Percentiles rank a stretch among this genome's conserved stretches.
Conservation (phyloP, 2,113 vertebrate genomes). For the Loxodonta africana region DNA sequence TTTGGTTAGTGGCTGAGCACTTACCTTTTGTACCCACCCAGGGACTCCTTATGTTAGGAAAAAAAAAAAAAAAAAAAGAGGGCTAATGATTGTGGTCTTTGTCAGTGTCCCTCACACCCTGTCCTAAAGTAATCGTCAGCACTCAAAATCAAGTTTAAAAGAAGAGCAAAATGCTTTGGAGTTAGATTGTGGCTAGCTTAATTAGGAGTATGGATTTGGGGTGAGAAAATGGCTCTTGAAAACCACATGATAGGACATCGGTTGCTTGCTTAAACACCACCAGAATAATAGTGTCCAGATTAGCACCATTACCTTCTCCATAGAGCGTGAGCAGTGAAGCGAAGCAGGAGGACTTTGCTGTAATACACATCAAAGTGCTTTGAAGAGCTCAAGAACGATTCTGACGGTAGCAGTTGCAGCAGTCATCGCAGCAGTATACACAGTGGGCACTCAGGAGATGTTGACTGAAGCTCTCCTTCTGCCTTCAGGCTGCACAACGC, state of each 20-base stretch:
- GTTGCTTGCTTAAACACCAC: not conserved
- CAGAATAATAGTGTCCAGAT: slow-evolving; percentile 51
- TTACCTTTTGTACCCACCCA: not conserved
- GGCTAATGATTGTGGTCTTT: not conserved
- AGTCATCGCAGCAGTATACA: not conserved
- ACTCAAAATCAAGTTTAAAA: not conserved
- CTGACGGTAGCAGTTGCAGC: rapidly evolving
- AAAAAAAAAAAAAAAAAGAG: not conserved
- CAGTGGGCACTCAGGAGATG: not conserved
- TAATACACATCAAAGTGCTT: not conserved
- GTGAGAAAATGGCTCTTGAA: slow-evolving; percentile 38
- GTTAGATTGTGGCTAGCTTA: not conserved
- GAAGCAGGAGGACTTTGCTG: slow-evolving; percentile 8
- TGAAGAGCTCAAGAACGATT: not conserved
- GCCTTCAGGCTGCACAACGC: slow-evolving; percentile 18
- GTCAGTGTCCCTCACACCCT: not conserved
- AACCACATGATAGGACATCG: not conserved
- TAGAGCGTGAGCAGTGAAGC: not conserved
- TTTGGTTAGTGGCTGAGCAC: not conserved
- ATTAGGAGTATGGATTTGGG: not conserved
- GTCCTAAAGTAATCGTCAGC: not conserved
- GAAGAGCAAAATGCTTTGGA: not conserved
- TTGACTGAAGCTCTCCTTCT: not conserved
- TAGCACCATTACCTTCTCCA: not conserved
- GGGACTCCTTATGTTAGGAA: not conserved